Evolutionary conservation across 2,888 invertebrate genomes (phyloP), one percentile per base, ranked within the genome.

Genomic region (Parnassius apollo): DNA sequence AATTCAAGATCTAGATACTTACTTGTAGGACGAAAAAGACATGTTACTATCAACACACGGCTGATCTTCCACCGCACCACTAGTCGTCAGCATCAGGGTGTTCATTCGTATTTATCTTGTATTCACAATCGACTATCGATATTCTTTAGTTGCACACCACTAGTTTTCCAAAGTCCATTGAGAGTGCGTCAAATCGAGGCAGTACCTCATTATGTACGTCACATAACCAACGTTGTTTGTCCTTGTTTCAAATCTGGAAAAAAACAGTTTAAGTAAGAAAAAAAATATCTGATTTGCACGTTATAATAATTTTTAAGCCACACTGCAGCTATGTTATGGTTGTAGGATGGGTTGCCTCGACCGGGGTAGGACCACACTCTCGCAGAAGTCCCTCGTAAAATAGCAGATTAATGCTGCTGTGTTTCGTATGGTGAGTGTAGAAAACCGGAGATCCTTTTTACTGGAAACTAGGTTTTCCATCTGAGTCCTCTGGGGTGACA

Each of bases 21-120:
- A 91, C 91, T 89, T 91, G 67, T 91, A 91, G 65, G 89, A 84
- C 66, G 91, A 84, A 74, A 89, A 91, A 71, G 91, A 87, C 91
- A 91, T 91, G 71, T 85, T 90, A 72, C 77, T 82, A 72, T 91
- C 90, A 69, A 86, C 82, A 75, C 86, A 88, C 74, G 85, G 76
- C 76, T 90, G 91, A 69, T 91, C 91, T 69, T 91, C 90, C 71
- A 85, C 82, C 64, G 80, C 75, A 70, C 88, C 88, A 66, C 80
- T 82, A 68, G 87, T 83, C 71, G 91, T 91, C 72, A 91, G 89
- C 91, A 91, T 91, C 72, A 91, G 91, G 78, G 87, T 85, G 82
- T 91, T 91, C 91, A 91, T 90, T 78, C 84, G 85, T 74, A 68
- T 71, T 75, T 69, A 67, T 70, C 71, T 72, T 64, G 11, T 35